Percentiles rank a stretch among this genome's conserved stretches.
Evolutionary conservation across 2,113 vertebrate species (phyloP).

Genomic region (Polyodon spathula): DNA sequence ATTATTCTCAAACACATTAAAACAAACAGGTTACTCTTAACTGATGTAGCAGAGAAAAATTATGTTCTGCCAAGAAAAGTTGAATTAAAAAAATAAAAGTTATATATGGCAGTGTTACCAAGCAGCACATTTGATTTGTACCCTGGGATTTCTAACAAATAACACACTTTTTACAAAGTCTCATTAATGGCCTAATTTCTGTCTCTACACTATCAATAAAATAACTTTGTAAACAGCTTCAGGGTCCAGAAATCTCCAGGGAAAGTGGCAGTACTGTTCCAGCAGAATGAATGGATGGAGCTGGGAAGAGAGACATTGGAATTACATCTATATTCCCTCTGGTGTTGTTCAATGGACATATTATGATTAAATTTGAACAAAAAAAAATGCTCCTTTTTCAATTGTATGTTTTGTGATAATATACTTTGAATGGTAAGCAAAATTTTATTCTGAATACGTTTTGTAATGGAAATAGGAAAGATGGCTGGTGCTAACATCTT

Average conservation of each 20-base stretch:
- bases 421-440: neutral
- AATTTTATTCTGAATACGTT: neutral
- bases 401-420: neutral
- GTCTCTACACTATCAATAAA: neutral
- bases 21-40: neutral
- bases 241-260: neutral
- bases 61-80: neutral
- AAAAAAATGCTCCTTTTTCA: neutral
- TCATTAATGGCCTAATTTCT: neutral
- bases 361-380: constrained; percentile 2
- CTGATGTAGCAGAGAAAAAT: neutral
- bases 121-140: neutral
- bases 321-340: neutral
- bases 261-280: neutral
- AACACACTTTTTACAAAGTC: constrained; percentile 3
- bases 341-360: neutral
- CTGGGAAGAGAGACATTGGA: neutral
- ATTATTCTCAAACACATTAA: too few species aligned
- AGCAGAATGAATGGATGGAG: neutral
- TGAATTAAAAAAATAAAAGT: neutral
- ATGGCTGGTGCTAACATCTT: neutral
- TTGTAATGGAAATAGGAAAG: too few species aligned
- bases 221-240: neutral
- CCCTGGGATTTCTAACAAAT: neutral
- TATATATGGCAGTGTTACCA: neutral